Percentiles rank a stretch among this genome's conserved stretches.
Evolutionary conservation across 1,140 invertebrate genomes (phyloP).

Genomic region (Orius insidiosus): DNA sequence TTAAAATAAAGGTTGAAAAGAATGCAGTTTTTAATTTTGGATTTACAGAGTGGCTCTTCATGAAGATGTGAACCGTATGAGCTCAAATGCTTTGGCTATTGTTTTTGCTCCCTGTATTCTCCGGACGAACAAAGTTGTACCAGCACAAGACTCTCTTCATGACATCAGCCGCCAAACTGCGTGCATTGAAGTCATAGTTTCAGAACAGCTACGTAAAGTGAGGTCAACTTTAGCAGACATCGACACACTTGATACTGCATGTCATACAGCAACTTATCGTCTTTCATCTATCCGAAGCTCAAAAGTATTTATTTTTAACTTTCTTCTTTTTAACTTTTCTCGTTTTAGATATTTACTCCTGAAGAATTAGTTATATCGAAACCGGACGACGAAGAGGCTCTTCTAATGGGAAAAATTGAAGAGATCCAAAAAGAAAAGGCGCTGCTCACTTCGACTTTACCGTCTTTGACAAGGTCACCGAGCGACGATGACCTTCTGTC

Average conservation of each 20-base stretch:
- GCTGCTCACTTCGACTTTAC: conserved; percentile 58
- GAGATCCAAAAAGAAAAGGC: conserved; percentile 65
- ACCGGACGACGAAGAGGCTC: conserved; percentile 43
- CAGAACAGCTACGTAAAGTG: conserved; percentile 57
- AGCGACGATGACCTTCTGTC: conserved; percentile 70
- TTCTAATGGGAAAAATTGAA: conserved; percentile 51
- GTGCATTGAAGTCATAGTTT: conserved; percentile 76
- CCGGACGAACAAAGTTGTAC: conserved; percentile 63
- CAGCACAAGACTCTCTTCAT: conserved; percentile 75
- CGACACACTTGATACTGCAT: conserved; percentile 65
- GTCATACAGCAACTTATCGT: conserved; percentile 54
- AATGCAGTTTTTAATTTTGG: conserved; percentile 2
- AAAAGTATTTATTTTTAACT: conserved; percentile 31
- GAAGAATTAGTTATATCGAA: conserved; percentile 35
- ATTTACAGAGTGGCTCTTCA: conserved; percentile 51
- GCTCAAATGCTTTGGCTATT: conserved; percentile 73
- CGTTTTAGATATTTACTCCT: conserved; percentile 31
- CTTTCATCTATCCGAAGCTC: conserved; percentile 54
- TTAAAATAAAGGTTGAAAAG: background rate
- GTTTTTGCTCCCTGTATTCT: conserved; percentile 91
- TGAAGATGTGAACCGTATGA: conserved; percentile 85
- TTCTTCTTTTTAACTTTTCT: conserved; percentile 4
- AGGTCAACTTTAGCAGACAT: conserved; percentile 70
- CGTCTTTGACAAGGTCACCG: conserved; percentile 54
- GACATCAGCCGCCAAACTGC: conserved; percentile 62